Base-by-base conservation (phyloP, 2,113 vertebrate species). In the Ciconia maguari region DNA sequence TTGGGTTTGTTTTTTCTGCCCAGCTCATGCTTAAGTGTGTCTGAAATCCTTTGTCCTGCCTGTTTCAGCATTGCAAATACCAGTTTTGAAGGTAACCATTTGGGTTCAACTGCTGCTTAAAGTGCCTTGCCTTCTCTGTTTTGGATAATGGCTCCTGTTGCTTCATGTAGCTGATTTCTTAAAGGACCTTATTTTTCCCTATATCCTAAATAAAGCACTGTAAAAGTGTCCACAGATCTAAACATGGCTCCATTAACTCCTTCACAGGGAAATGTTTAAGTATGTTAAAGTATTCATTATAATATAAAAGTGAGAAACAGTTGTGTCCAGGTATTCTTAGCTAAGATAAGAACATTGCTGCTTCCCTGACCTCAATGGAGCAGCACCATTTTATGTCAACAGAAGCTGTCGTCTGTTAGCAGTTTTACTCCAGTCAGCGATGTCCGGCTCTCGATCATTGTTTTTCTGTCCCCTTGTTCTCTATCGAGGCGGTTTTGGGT, bases 181-280 rank as follows among this genome's bases (percentile, higher is more conserved):
- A 41, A 83, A 90, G 49, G 41, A 74, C 25, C 22, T 83, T 34
- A 26, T 58, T 80, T 96, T 87, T 76, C 22, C 57, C 16, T 44
- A 0, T 49, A 22, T 66, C 34, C 42, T 85, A 82, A 92, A 76
- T 44, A 74, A 82, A 30, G 10, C 46, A 22, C 68, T 76, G 58
- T 80, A 86, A 93, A 90, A 20, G 15, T 54, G n/a, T 79, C 34
- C 24, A 55, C 32, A 60, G 51, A 71, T 57, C 27, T 64, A 78
- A 78, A 21, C 29, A 27, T 25, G 48, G 52, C 70, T 95, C 87
- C 81, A 71, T 93, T 90, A 95, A 83, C 42, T 87, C 16, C 26
- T 68, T 72, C 64, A 75, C 22, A 25, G 26, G 80, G 75, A 84
- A 93, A 84, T 55, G 16, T 61, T 93, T 51, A 79, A 41, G 8